A percentile compares a stretch with the other conserved stretches of the same genome.
These are phyloP conservation scores for Stichopus horrens DNA, from an alignment of 53 echinoderm and acorn worm species.

Conservation along the genomic window DNA sequence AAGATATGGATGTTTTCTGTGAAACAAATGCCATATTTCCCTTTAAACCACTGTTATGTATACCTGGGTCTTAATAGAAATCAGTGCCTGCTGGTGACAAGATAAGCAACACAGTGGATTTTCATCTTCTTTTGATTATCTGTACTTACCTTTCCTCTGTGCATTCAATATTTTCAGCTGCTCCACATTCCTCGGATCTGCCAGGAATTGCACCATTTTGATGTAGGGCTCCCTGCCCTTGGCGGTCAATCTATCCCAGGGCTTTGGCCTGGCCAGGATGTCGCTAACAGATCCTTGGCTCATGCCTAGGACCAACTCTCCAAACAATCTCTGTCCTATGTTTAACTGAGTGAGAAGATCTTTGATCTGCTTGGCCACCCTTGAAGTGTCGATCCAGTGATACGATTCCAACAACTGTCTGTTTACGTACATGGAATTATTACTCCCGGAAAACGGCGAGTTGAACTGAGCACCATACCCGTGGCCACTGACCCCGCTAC, in stretches of 20 bases:
- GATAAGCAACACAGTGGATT: too few species aligned
- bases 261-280: slow-evolving; percentile 87
- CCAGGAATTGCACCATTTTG: slow-evolving; percentile 96
- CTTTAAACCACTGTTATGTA: too few species aligned
- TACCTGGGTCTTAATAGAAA: too few species aligned
- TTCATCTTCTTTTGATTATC: too few species aligned
- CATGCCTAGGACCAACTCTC: slow-evolving; percentile 92
- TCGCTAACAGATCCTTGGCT: slow-evolving; percentile 99
- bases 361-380: slow-evolving; percentile 83
- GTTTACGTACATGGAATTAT: slow-evolving; percentile 31
- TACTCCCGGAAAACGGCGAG: slow-evolving; percentile 49
- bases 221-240: slow-evolving; percentile 96
- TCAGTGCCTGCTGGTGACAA: too few species aligned
- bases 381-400: slow-evolving; percentile 87
- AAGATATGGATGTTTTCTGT: too few species aligned
- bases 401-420: slow-evolving; percentile 55
- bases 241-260: slow-evolving; percentile 95
- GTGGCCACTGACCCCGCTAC: slow-evolving; percentile 23
- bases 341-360: slow-evolving; percentile 83
- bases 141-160: slow-evolving; percentile 87
- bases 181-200: slow-evolving; percentile 80
- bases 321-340: slow-evolving; percentile 93
- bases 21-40: too few species aligned
- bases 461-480: slow-evolving; percentile 41
- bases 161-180: slow-evolving; percentile 87